Conservation (phyloP, 2,797 vertebrate genomes). For the Thalassophryne amazonica region DNA sequence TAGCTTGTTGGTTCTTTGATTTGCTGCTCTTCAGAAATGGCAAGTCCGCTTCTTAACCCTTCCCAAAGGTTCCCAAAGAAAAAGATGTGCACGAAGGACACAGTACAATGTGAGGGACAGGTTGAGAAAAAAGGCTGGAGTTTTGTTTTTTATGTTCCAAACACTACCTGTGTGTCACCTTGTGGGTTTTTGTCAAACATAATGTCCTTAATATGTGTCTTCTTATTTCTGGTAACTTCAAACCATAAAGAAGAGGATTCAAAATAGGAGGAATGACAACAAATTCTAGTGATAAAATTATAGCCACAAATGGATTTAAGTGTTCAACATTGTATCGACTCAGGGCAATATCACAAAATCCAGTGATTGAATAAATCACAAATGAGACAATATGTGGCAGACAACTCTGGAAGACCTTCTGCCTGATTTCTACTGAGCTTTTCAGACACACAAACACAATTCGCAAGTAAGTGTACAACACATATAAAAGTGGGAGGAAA, state of each 20-base stretch:
- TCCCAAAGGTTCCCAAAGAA: too few species aligned
- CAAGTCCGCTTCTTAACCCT: too few species aligned
- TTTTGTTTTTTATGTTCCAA: too few species aligned
- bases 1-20: too few species aligned
- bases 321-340: conserved; percentile 30
- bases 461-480: conserved; percentile 46
- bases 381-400: conserved; percentile 53
- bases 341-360: conserved; percentile 44
- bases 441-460: conserved; percentile 41
- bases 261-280: conserved; percentile 59
- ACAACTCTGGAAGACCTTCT: conserved; percentile 50
- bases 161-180: too few species aligned
- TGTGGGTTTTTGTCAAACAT: background rate
- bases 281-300: conserved; percentile 63
- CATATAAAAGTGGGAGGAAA: conserved; percentile 31
- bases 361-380: conserved; percentile 27
- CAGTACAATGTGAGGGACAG: too few species aligned
- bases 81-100: too few species aligned
- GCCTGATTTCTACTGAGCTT: conserved; percentile 36
- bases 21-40: too few species aligned
- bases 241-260: conserved; percentile 63
- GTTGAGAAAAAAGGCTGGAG: too few species aligned
- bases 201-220: conserved; percentile 31
- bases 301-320: conserved; percentile 38
- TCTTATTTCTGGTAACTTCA: conserved; percentile 58